Evolutionary conservation across 2,113 vertebrate species (phyloP), one percentile per base, ranked within the genome.

Genomic region (Notechis scutatus): DNA sequence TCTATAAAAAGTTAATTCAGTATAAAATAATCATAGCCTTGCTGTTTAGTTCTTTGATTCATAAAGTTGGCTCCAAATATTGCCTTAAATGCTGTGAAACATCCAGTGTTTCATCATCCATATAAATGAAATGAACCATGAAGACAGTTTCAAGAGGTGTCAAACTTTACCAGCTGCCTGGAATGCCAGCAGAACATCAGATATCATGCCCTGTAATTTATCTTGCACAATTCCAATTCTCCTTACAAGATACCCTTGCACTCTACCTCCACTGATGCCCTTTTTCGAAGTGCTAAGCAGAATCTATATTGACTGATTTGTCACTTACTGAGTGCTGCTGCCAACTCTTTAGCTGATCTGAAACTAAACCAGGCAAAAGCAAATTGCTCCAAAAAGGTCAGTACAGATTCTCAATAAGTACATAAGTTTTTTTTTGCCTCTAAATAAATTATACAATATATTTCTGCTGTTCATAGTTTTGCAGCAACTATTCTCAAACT

Each of bases 1-100:
- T 61, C n/a, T 91, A 85, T 0, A 26, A 74, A 56, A 15, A 18
- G 4, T 61, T 21, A 88, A 54, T 42, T 18, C 50, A 74, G 21
- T 21, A 47, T 61, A 92, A 42, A 0, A 0, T 50, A 56, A 55
- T 56, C 34, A 85, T 86, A 91, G 90, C 85, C 54, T 2, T 24
- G 0, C 15, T 54, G 11, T 74, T 29, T 21, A 55, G 10, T 47
- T 14, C 52, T 3, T 18, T 20, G 54, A 45, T 24, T 89, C 23
- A 57, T 42, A 55, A 12, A 55, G 7, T 1, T 74, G 42, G 39
- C 89, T 85, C 93, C 45, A 0, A 93, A 87, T 47, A 45, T 8
- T 34, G 5, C 7, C 88, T 90, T 52, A 54, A 64, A 93, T 92
- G 45, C 34, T 89, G 5, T 81, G 61, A 89, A 94, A 94, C 52